Evolutionary conservation across 2,113 vertebrate species (phyloP).

Genomic region (Pyrgilauda ruficollis): DNA sequence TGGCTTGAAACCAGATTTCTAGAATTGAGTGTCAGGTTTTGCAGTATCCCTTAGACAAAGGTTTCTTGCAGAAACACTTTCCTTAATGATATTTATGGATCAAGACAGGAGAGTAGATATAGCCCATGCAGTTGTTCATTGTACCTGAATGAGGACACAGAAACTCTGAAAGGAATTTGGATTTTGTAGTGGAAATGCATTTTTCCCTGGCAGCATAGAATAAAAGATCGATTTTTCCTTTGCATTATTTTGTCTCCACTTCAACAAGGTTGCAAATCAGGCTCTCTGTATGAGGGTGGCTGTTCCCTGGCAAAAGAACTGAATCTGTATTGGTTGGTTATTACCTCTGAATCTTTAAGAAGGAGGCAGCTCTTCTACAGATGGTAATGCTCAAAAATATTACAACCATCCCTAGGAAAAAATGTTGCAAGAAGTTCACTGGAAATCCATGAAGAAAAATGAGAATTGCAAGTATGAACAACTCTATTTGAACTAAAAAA

Average conservation of each 20-base stretch:
- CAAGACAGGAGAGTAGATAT: neutral
- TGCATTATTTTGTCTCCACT: neutral
- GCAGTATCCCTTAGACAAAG: neutral
- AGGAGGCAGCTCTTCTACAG: neutral
- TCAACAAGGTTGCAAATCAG: neutral
- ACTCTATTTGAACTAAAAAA: neutral
- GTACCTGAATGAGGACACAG: neutral
- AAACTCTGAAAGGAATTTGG: neutral
- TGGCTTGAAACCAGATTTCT: neutral
- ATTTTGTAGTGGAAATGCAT: slow-evolving; percentile 21
- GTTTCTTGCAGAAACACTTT: slow-evolving; percentile 11
- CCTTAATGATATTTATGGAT: neutral
- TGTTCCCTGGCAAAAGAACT: neutral
- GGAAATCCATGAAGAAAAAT: neutral
- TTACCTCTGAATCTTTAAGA: neutral
- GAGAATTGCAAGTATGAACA: neutral
- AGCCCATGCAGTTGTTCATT: slow-evolving; percentile 10
- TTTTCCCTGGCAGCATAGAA: neutral
- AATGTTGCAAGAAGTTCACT: neutral
- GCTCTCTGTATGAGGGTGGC: neutral
- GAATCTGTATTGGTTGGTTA: neutral
- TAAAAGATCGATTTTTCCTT: neutral
- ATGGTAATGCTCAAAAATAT: neutral
- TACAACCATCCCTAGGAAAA: neutral
- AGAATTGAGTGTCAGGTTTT: neutral